phyloP scores from a whole-genome alignment of 2,797 vertebrate species.

The Rhinophrynus dorsalis region DNA sequence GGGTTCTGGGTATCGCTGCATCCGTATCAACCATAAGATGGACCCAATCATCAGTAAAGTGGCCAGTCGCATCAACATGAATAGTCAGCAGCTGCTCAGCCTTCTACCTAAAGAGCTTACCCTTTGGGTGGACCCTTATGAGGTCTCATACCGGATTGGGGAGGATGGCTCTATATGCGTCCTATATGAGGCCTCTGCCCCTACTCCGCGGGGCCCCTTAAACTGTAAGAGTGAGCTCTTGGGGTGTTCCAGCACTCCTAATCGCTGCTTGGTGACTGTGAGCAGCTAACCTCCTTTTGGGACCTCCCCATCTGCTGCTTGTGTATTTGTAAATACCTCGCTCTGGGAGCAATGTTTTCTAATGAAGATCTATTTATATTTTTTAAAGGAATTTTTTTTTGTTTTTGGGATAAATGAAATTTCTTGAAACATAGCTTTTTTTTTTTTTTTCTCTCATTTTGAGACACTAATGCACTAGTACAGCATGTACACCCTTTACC shows the following conservation, averaged over 20 bases:
- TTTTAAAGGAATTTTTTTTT: constrained; percentile 16
- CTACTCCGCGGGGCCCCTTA: constrained; percentile 62
- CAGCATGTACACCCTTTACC: constrained; percentile 9
- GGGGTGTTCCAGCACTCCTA: constrained; percentile 70
- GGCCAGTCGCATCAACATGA: constrained; percentile 73
- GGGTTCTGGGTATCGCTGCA: constrained; percentile 84
- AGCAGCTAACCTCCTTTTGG: constrained; percentile 66
- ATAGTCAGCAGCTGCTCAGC: constrained; percentile 67
- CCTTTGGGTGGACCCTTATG: constrained; percentile 83
- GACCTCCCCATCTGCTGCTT: constrained; percentile 10
- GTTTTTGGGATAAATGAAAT: background rate
- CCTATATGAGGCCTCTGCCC: constrained; percentile 68
- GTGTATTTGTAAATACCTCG: constrained; percentile 33
- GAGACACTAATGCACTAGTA: constrained; percentile 31
- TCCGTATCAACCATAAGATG: constrained; percentile 83
- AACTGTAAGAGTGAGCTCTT: constrained; percentile 78
- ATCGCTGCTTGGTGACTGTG: constrained; percentile 81
- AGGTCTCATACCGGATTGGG: constrained; percentile 83
- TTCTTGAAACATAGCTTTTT: background rate
- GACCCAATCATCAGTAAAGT: constrained; percentile 79
- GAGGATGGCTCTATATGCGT: constrained; percentile 86
- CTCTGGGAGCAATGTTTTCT: constrained; percentile 34
- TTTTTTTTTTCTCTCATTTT: constrained; percentile 9
- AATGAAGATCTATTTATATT: constrained; percentile 42
- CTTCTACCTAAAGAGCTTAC: constrained; percentile 81